Percentiles rank a stretch among this genome's conserved stretches.
Evolutionary conservation across 2,888 invertebrate genomes (phyloP).

Genomic region (Cryptocephalus primarius): DNA sequence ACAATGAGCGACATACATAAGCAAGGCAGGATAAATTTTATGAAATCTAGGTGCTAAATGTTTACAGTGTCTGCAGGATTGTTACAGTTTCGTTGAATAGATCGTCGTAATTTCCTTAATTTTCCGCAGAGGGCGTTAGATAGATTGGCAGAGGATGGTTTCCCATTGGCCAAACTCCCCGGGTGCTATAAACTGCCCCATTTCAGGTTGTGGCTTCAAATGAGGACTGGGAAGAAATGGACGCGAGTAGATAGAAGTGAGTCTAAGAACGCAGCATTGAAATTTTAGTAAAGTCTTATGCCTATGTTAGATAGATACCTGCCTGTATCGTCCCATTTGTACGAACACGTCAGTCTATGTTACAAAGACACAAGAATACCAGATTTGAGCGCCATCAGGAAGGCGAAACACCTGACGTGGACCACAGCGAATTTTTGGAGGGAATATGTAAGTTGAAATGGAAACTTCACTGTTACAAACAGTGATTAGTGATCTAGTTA

Average conservation of each 20-base stretch:
- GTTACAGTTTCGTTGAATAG: too few species aligned
- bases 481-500: neutral
- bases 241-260: slow-evolving; percentile 21
- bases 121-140: slow-evolving; percentile 16
- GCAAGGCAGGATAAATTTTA: too few species aligned
- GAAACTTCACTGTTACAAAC: neutral
- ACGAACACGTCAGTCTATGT: slow-evolving; percentile 19
- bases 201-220: slow-evolving; percentile 32
- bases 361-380: slow-evolving; percentile 7
- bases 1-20: too few species aligned
- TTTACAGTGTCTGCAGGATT: too few species aligned
- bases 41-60: too few species aligned
- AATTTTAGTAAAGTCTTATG: too few species aligned
- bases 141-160: slow-evolving; percentile 32
- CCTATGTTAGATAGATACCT: neutral
- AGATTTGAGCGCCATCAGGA: slow-evolving; percentile 12
- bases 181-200: slow-evolving; percentile 30
- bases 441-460: slow-evolving; percentile 1
- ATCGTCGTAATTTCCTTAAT: too few species aligned
- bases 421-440: slow-evolving; percentile 13
- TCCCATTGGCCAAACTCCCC: slow-evolving; percentile 32
- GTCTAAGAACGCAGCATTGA: neutral
- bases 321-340: neutral
- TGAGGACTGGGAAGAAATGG: slow-evolving; percentile 25
- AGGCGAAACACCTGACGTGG: slow-evolving; percentile 22